Evolutionary conservation across 2,888 invertebrate genomes (phyloP).

Genomic region (Phaonia tiefii): DNA sequence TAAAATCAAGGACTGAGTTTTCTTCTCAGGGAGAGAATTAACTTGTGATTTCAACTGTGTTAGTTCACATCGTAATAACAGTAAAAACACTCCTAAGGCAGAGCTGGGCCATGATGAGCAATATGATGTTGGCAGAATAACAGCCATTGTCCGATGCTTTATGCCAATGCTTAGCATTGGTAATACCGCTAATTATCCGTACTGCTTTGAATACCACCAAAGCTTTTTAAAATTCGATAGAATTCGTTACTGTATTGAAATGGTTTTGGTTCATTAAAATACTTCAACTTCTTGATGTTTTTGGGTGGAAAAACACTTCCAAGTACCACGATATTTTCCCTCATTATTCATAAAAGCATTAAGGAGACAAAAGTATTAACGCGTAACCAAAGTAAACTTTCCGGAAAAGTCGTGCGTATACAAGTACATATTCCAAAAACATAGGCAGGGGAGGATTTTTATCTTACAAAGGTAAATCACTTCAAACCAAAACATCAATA

Average conservation of each 20-base stretch:
- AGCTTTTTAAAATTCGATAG: constrained; percentile 20
- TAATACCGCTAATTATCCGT: constrained; percentile 77
- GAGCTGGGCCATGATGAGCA: constrained; percentile 19
- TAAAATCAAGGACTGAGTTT: constrained; percentile 58
- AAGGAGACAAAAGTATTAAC: constrained; percentile 57
- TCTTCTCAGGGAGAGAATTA: constrained; percentile 70
- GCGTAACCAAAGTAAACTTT: constrained; percentile 44
- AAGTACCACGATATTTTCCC: constrained; percentile 53
- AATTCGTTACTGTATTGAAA: constrained; percentile 27
- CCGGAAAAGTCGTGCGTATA: neutral
- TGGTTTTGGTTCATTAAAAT: constrained; percentile 54
- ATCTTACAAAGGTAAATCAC: neutral
- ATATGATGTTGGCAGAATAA: neutral
- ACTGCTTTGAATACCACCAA: constrained; percentile 58
- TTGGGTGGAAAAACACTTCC: constrained; percentile 45
- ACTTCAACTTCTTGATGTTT: constrained; percentile 4
- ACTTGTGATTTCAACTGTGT: constrained; percentile 79
- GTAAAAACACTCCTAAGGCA: constrained; percentile 43
- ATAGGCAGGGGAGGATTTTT: neutral
- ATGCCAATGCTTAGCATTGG: constrained; percentile 75
- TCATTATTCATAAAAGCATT: constrained; percentile 55
- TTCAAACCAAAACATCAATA: constrained; percentile 34
- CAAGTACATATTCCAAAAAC: too few relatives aligned
- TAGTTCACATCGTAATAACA: constrained; percentile 74
- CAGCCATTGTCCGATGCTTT: constrained; percentile 58